Conservation (phyloP, 2,797 vertebrate genomes). For the Acrocephalus scirpaceus region DNA sequence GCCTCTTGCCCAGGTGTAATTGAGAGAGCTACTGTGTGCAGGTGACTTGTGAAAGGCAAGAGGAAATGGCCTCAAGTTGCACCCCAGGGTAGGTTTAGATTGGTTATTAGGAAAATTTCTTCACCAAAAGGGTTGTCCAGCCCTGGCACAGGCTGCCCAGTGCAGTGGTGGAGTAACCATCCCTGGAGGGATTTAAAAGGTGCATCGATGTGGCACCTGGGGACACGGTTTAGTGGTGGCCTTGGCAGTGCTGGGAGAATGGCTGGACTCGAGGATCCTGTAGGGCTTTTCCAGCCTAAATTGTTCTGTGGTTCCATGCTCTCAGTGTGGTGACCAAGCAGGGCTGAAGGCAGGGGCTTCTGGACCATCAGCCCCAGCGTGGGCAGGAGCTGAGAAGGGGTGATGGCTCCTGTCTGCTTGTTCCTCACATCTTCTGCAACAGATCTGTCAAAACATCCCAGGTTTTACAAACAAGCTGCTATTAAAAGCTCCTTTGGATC, state of each 20-base stretch:
- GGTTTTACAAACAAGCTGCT: not conserved
- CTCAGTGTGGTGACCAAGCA: not conserved
- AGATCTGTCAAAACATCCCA: not conserved
- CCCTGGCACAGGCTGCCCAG: not conserved
- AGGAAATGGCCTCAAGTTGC: not conserved
- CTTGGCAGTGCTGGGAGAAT: not conserved
- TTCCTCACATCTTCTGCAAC: not conserved
- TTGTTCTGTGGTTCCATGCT: not conserved
- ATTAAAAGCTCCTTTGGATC: not conserved
- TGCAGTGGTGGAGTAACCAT: not conserved
- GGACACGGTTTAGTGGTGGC: not conserved
- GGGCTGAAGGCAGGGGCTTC: not conserved
- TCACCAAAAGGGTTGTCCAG: not conserved
- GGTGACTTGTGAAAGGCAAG: not conserved
- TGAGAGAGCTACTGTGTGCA: not conserved
- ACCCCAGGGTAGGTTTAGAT: not conserved
- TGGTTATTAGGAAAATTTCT: not conserved
- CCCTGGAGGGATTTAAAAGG: not conserved
- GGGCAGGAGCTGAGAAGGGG: not conserved
- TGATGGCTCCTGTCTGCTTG: not conserved
- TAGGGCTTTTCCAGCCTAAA: not conserved
- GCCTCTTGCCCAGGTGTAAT: not conserved
- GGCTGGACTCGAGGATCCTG: not conserved
- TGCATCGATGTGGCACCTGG: not conserved
- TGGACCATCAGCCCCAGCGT: rapidly evolving